A percentile compares a stretch with the other conserved stretches of the same genome.
Evolutionary conservation across 2,888 invertebrate genomes (phyloP).

Genomic region (Notocelia uddmanniana): DNA sequence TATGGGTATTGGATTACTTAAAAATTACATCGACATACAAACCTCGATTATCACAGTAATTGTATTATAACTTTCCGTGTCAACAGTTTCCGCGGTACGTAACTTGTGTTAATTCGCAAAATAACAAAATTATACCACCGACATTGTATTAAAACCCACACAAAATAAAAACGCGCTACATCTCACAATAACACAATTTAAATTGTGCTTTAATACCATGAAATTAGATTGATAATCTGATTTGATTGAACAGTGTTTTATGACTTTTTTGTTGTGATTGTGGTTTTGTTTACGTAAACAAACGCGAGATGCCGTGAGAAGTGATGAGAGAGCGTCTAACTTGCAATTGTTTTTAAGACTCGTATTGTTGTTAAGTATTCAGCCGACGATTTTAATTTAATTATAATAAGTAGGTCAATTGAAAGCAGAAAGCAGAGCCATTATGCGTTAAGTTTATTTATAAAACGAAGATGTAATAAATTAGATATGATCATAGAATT

Average conservation of each 20-base stretch:
- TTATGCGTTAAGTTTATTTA: neutral
- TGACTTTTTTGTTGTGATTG: neutral
- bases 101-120: conserved; percentile 28
- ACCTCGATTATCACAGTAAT: conserved; percentile 12
- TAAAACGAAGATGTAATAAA: neutral
- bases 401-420: neutral
- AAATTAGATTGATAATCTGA: neutral
- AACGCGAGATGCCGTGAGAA: conserved; percentile 28
- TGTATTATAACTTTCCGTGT: conserved; percentile 6
- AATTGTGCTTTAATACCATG: neutral
- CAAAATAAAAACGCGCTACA: neutral
- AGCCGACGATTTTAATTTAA: conserved; percentile 7
- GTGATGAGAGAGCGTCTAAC: conserved; percentile 18
- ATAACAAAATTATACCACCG: conserved; percentile 22
- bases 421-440: neutral
- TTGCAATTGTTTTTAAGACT: conserved; percentile 20
- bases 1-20: neutral
- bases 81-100: conserved; percentile 25
- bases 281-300: conserved; percentile 35
- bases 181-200: neutral
- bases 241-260: neutral
- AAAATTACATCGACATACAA: neutral
- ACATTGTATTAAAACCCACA: conserved; percentile 7
- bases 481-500: too few species aligned
- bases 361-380: neutral